Base-by-base conservation (phyloP, 2,797 vertebrate genomes). In the Phrynocephalus guinanensis region DNA sequence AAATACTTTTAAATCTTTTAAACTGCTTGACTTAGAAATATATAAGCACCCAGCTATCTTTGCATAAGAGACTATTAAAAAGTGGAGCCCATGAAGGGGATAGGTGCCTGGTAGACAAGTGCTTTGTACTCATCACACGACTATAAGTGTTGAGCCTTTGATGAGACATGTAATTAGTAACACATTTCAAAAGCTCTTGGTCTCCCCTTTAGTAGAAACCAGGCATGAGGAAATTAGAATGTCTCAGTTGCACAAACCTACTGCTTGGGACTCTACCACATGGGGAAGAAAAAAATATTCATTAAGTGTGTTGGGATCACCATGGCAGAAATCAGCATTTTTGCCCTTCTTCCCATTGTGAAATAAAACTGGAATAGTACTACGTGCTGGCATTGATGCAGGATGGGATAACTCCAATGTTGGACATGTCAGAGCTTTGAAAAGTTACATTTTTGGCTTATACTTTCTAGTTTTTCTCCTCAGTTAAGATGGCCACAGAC, bases 121-220 rank as follows among this genome's bases (percentile, higher is more conserved):
- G 91, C 92, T 94, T 91, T 93, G 92, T 91, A 91, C 90, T 94
- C 89, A 82, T 94, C 86, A 9, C 86, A 9, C 15, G 16, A 72
- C 10, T 79, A 1, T 83, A 90, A 95, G 93, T 91, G 92, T 90
- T 83, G 91, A 93, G 91, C 87, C 0, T 94, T 92, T 93, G 93
- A 95, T 94, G 93, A 95, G 93, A 94, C 91, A 89, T 92, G 85
- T 95, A 94, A 94, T 96, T 95, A 95, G 93, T 90, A 91, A 30
- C 91, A 85, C 90, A 66, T 94, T 94, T 92, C 90, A 83, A 92
- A 93, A 93, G 90, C 93, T 92, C 91, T 91, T 5, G 90, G 92
- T 93, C 88, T 93, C 92, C 92, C 84, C 94, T 84, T 88, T 86
- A 90, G 85, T 86, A 85, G 93, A 86, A 90, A 87, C 48, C 6